Conservation (phyloP, 2,888 invertebrate species). For the Cephus pulcher region DNA sequence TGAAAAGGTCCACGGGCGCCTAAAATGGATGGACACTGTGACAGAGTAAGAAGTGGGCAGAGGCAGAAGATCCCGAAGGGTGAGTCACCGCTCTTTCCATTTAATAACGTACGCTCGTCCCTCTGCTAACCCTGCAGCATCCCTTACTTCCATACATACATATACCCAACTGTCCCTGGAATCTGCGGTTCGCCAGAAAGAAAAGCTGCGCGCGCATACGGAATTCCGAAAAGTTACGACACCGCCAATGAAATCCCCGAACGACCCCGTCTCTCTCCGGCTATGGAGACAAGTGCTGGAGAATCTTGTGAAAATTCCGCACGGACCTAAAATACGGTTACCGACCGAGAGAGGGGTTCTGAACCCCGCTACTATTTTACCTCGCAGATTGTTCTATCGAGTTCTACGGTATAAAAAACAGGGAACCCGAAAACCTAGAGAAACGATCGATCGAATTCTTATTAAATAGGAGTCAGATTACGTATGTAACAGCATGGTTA, state of each 20-base stretch:
- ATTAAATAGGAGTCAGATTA: no score
- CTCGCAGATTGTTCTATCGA: neutral
- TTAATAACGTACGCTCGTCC: constrained; percentile 1
- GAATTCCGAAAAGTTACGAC: constrained; percentile 43
- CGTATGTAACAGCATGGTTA: no score
- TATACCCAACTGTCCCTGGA: no score
- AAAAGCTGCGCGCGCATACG: constrained; percentile 21
- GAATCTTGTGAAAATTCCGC: constrained; percentile 33
- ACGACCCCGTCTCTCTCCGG: neutral
- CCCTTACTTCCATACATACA: no score
- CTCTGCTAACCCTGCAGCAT: neutral
- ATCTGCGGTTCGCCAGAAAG: neutral
- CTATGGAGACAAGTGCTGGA: neutral
- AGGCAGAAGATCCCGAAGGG: no score
- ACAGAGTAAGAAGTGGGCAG: no score
- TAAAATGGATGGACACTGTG: no score
- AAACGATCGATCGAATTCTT: no score
- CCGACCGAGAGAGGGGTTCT: constrained; percentile 1
- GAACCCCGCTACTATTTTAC: neutral
- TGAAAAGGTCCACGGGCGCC: no score
- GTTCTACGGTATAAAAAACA: neutral
- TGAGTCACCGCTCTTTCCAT: neutral
- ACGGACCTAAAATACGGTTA: constrained; percentile 39
- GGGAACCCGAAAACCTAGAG: no score
- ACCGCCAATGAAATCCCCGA: constrained; percentile 40